Conservation (phyloP, 2,797 vertebrate species). For the Tamandua tetradactyla region DNA sequence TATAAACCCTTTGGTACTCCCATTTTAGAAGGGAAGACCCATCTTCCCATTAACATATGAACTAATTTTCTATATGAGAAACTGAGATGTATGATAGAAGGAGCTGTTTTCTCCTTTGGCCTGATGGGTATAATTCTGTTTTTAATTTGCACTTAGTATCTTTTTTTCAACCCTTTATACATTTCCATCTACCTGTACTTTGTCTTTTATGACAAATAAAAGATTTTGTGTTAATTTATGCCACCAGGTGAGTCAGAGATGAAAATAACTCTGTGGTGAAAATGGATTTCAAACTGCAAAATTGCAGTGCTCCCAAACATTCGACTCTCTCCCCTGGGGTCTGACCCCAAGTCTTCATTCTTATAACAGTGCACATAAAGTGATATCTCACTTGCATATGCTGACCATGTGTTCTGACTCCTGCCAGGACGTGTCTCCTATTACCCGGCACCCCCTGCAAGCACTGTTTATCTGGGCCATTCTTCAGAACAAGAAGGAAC, state of each 20-base stretch:
- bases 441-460: slow-evolving; percentile 87
- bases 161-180: neutral
- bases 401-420: slow-evolving; percentile 35
- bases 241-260: neutral
- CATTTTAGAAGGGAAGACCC: neutral
- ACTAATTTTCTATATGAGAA: neutral
- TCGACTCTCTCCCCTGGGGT: rapidly evolving
- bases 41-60: neutral
- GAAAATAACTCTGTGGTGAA: neutral
- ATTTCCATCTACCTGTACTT: neutral
- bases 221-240: slow-evolving; percentile 12
- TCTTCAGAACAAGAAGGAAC: slow-evolving; percentile 89
- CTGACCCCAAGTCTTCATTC: neutral
- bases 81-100: neutral
- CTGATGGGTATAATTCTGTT: neutral
- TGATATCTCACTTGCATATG: rapidly evolving
- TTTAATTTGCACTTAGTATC: neutral
- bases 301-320: rapidly evolving
- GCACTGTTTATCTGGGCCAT: slow-evolving; percentile 90
- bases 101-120: neutral
- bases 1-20: neutral
- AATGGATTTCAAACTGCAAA: neutral
- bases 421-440: slow-evolving; percentile 85
- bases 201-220: slow-evolving; percentile 1
- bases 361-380: rapidly evolving